Percentiles rank a stretch among this genome's conserved stretches.
phyloP scores from a whole-genome alignment of 2,113 vertebrate species.

The Heterochromis multidens region DNA sequence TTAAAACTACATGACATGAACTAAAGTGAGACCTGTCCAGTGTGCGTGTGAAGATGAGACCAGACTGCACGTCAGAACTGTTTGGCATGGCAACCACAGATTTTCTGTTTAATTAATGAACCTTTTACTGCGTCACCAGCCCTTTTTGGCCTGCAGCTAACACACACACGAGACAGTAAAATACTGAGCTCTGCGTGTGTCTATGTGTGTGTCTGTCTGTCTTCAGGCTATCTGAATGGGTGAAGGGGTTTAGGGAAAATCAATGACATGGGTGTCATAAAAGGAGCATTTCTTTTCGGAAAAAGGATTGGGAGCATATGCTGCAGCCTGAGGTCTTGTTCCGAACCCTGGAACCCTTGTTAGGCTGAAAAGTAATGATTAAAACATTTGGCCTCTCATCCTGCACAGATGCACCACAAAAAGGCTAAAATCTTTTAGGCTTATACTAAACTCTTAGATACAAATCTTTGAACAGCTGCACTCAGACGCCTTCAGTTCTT shows the following conservation, averaged over 20 bases:
- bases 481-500: neutral
- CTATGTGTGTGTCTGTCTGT: neutral
- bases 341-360: neutral
- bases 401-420: neutral
- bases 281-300: neutral
- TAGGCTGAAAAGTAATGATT: neutral
- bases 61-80: constrained; percentile 42
- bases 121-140: constrained; percentile 52
- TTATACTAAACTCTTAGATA: neutral
- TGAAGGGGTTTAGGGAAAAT: constrained; percentile 14
- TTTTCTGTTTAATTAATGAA: constrained; percentile 65
- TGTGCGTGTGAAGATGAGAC: constrained; percentile 10
- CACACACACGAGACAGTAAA: neutral
- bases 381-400: neutral
- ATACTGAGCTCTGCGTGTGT: neutral
- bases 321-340: constrained; percentile 11
- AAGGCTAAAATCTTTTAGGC: neutral
- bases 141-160: constrained; percentile 28
- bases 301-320: constrained; percentile 36
- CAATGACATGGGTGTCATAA: constrained; percentile 40
- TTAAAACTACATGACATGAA: neutral
- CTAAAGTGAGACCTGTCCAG: neutral
- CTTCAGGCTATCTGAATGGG: neutral
- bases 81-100: constrained; percentile 45
- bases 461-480: neutral